These are phyloP conservation scores for Himalopsyche tibetana DNA, from an alignment of 2,888 invertebrate genomes.

Conservation along the genomic window DNA sequence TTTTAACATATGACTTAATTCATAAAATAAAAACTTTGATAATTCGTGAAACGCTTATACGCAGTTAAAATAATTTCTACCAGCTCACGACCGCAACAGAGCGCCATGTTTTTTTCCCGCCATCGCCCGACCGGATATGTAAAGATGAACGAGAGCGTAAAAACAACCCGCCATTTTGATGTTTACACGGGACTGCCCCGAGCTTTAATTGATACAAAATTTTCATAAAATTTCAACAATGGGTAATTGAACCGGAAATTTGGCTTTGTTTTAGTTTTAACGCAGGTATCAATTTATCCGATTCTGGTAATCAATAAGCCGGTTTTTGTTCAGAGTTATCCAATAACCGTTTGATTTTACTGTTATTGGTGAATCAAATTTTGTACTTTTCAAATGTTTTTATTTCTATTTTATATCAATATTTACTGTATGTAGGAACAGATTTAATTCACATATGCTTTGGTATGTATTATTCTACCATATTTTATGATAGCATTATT, in stretches of 20 bases:
- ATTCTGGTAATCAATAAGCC: not conserved
- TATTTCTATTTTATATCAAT: no score
- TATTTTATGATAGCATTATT: no score
- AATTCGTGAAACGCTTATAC: not conserved
- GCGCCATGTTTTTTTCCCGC: conserved; percentile 18
- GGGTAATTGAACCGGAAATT: not conserved
- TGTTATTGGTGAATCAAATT: not conserved
- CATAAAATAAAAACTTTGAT: not conserved
- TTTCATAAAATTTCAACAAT: conserved; percentile 2
- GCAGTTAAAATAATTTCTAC: conserved; percentile 20
- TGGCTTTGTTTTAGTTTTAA: not conserved
- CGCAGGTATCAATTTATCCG: not conserved
- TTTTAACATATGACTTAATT: not conserved
- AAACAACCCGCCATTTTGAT: conserved; percentile 48
- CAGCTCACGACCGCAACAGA: conserved; percentile 10
- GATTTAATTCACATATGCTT: no score
- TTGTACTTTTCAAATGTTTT: no score
- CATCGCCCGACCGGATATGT: conserved; percentile 26
- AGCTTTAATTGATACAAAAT: conserved; percentile 39
- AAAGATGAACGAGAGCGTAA: conserved; percentile 37
- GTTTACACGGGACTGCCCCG: conserved; percentile 50
- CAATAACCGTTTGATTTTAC: conserved; percentile 5
- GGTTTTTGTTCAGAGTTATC: not conserved
- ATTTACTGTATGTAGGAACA: no score
- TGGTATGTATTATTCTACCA: no score